phyloP scores from a whole-genome alignment of 2,113 vertebrate genomes.

The Myodes glareolus region DNA sequence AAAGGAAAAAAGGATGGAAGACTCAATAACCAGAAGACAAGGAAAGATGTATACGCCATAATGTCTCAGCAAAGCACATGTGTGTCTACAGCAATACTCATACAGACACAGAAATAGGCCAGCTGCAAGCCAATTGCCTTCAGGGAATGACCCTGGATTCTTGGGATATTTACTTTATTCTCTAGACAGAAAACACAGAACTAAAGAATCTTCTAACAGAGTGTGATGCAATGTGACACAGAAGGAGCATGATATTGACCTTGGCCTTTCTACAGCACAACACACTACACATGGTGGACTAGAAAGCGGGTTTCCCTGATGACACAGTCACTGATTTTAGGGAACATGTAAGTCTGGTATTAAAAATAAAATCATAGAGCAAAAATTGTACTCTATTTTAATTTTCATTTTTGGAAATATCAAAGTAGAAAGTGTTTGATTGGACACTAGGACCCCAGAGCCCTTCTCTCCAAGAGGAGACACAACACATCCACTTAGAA shows the following conservation, averaged over 20 bases:
- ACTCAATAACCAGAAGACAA: background rate
- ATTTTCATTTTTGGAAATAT: slow-evolving; percentile 13
- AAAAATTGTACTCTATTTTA: background rate
- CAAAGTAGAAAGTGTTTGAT: background rate
- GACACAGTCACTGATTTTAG: background rate
- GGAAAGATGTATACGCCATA: background rate
- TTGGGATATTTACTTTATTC: background rate
- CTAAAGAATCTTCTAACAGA: background rate
- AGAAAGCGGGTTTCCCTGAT: background rate
- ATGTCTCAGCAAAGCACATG: background rate
- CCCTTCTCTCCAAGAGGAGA: background rate
- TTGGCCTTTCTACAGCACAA: background rate
- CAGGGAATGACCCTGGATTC: background rate
- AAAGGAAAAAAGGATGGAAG: background rate
- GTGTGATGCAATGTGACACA: background rate
- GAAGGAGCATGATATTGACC: background rate
- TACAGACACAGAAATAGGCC: background rate
- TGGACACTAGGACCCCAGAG: background rate
- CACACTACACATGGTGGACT: background rate
- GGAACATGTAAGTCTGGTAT: background rate
- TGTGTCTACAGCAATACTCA: background rate
- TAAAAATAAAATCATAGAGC: background rate
- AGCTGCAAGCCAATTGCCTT: background rate
- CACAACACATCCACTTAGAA: background rate
- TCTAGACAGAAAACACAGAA: background rate